Conservation (phyloP, 2,797 vertebrate species). For the Macropus fuliginosus region DNA sequence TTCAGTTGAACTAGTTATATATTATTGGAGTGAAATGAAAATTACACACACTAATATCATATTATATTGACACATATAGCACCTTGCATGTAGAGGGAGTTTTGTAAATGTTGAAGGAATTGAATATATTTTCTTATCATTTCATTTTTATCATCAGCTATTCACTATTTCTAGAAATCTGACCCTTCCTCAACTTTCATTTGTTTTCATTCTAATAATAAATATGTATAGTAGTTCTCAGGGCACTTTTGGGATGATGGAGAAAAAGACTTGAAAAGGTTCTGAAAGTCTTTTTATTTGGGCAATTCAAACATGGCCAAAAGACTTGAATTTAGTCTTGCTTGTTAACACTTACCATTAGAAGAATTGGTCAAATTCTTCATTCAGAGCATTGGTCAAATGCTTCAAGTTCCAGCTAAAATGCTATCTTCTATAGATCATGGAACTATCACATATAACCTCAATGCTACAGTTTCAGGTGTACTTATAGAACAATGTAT, state of each 20-base stretch:
- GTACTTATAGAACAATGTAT: too few relatives aligned
- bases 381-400: too few relatives aligned
- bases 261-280: conserved; percentile 21
- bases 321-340: not conserved
- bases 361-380: not conserved
- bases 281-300: conserved; percentile 22
- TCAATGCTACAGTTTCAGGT: too few relatives aligned
- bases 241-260: not conserved
- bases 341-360: not conserved
- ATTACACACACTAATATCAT: not conserved
- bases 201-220: not conserved
- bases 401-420: too few relatives aligned
- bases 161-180: not conserved
- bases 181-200: not conserved
- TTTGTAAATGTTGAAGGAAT: not conserved
- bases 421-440: too few relatives aligned
- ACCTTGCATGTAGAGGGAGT: not conserved
- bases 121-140: not conserved
- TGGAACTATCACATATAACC: too few relatives aligned
- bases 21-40: not conserved
- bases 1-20: conserved; percentile 17
- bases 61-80: not conserved
- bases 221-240: not conserved
- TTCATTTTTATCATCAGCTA: not conserved
- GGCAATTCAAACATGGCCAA: conserved; percentile 3